Evolutionary conservation across 92 coral and sea anemone species (phyloP).

Genomic region (Epizoanthus fatuus): DNA sequence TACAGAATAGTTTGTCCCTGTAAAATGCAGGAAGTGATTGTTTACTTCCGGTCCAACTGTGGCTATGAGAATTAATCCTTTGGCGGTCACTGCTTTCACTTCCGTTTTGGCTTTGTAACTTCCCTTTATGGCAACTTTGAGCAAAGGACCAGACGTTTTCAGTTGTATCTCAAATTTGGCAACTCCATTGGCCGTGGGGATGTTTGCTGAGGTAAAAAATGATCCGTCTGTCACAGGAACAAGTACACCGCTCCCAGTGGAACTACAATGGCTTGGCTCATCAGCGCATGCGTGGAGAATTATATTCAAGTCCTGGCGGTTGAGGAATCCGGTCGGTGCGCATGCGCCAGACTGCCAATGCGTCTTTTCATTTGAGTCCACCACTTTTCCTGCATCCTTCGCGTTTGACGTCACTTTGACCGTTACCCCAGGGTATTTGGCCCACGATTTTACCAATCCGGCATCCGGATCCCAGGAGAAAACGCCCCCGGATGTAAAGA

Average conservation of each 20-base stretch:
- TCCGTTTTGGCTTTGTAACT: not conserved
- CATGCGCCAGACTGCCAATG: slow-evolving; percentile 31
- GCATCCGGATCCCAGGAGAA: slow-evolving; percentile 18
- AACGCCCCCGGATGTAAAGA: not conserved
- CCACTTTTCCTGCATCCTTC: not conserved
- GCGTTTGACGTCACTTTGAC: not conserved
- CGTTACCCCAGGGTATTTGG: slow-evolving; percentile 10
- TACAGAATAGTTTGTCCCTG: not conserved
- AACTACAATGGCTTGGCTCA: slow-evolving; percentile 17
- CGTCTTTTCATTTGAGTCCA: slow-evolving; percentile 14
- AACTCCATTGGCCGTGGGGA: not conserved
- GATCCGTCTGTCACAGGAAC: slow-evolving; percentile 6
- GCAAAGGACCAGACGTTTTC: not conserved
- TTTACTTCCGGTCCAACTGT: slow-evolving; percentile 5
- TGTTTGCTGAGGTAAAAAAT: not conserved
- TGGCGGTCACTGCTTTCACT: not conserved
- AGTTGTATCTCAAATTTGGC: slow-evolving; percentile 9
- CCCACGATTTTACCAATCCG: slow-evolving; percentile 16
- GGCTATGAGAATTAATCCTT: not conserved
- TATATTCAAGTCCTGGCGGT: slow-evolving; percentile 2
- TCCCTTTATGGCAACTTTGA: not conserved
- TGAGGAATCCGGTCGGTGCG: not conserved
- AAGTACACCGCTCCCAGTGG: not conserved
- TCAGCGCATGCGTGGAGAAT: slow-evolving; percentile 15
- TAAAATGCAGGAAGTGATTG: not conserved